Percentiles rank a stretch among this genome's conserved stretches.
Evolutionary conservation across 2,113 vertebrate species (phyloP).

Genomic region (Fukomys damarensis): DNA sequence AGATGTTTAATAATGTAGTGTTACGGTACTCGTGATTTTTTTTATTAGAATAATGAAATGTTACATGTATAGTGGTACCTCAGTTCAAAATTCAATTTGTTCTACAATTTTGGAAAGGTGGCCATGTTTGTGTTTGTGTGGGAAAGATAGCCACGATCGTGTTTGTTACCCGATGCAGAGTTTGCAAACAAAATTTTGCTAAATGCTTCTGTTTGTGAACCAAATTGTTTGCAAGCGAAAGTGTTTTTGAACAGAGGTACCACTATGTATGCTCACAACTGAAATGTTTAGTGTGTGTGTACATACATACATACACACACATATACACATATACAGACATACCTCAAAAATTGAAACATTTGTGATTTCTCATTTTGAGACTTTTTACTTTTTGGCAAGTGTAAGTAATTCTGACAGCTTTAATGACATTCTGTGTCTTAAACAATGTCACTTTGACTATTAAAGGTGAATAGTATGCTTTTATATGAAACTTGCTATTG

Average conservation of each 20-base stretch:
- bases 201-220: not conserved
- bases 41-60: slow-evolving; percentile 39
- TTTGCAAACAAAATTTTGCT: not conserved
- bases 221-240: not conserved
- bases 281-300: not conserved
- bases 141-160: not conserved
- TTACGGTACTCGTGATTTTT: slow-evolving; percentile 12
- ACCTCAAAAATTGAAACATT: not conserved
- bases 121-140: not conserved
- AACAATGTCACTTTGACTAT: slow-evolving; percentile 39
- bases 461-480: not conserved
- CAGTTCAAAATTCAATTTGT: not conserved
- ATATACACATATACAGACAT: not conserved
- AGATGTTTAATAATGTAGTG: slow-evolving; percentile 18
- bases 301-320: not conserved
- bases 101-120: not conserved
- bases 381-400: slow-evolving; percentile 29
- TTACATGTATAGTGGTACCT: not conserved
- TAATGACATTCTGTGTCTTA: slow-evolving; percentile 24
- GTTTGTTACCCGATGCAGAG: not conserved
- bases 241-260: not conserved
- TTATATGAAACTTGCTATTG: slow-evolving; percentile 2
- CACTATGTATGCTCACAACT: not conserved
- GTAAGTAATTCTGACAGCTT: slow-evolving; percentile 21
- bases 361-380: slow-evolving; percentile 34